Evolutionary conservation across 2,113 vertebrate genomes (phyloP).

Genomic region (Trogon melanurus): DNA sequence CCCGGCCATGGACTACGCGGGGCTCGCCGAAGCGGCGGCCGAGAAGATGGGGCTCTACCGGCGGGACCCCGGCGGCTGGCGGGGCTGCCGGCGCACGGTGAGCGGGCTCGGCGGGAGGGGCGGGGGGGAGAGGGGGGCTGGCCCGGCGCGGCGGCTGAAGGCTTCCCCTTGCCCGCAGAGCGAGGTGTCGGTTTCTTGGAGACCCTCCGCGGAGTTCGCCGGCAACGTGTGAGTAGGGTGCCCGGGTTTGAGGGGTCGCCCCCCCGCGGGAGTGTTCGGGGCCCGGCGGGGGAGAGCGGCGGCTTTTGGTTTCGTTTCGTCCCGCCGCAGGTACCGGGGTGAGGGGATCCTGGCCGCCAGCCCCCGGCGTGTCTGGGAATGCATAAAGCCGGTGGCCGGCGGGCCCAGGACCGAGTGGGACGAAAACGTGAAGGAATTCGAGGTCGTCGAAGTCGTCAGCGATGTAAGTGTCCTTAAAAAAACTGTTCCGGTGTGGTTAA

Average conservation of each 20-base stretch:
- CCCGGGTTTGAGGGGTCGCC: neutral
- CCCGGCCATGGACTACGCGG: slow-evolving; percentile 73
- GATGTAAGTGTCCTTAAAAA: slow-evolving; percentile 75
- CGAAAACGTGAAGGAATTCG: slow-evolving; percentile 86
- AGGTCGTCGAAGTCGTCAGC: slow-evolving; percentile 83
- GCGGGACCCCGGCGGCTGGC: slow-evolving; percentile 84
- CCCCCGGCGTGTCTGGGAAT: slow-evolving; percentile 85
- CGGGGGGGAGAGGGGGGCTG: neutral
- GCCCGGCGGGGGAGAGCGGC: accelerated
- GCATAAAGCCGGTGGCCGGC: slow-evolving; percentile 84
- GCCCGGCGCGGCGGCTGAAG: neutral
- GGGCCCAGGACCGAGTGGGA: slow-evolving; percentile 91
- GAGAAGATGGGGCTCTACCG: slow-evolving; percentile 80
- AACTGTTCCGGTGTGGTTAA: accelerated
- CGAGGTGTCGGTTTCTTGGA: slow-evolving; percentile 88
- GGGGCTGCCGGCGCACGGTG: slow-evolving; percentile 82
- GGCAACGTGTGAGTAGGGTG: slow-evolving; percentile 87
- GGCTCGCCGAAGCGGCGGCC: slow-evolving; percentile 71
- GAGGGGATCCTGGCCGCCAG: slow-evolving; percentile 82
- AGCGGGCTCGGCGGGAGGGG: neutral
- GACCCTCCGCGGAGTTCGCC: slow-evolving; percentile 88
- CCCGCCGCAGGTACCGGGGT: slow-evolving; percentile 83
- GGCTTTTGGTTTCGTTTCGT: neutral
- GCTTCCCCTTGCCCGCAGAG: slow-evolving; percentile 72
- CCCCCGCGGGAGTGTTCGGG: neutral